phyloP scores from a whole-genome alignment of 35 echinoderm and acorn worm species.

The Ptychodera flava region DNA sequence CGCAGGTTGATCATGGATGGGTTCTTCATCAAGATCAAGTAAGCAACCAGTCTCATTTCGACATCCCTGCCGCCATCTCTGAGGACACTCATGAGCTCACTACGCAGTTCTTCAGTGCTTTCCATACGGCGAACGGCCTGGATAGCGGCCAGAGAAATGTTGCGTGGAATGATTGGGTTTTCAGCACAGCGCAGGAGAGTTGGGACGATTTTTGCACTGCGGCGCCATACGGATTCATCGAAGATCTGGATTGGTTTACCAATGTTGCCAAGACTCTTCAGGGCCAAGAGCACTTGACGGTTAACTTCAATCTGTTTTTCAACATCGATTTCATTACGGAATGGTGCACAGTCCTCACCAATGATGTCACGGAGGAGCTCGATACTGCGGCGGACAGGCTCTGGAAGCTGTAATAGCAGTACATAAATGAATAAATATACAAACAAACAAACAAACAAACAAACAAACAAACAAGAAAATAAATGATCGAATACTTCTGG shows the following conservation, averaged over 20 bases:
- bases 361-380: constrained; percentile 63
- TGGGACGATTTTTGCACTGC: constrained; percentile 47
- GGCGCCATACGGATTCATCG: constrained; percentile 35
- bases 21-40: constrained; percentile 77
- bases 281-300: constrained; percentile 65
- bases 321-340: constrained; percentile 21
- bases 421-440: no score
- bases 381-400: constrained; percentile 36
- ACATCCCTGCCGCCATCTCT: constrained; percentile 35
- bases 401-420: constrained; percentile 56
- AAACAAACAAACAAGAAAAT: no score
- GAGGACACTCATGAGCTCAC: constrained; percentile 33
- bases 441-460: no score
- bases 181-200: constrained; percentile 55
- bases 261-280: constrained; percentile 93
- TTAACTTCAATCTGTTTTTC: constrained; percentile 41
- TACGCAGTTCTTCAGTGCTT: constrained; percentile 23
- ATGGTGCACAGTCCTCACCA: constrained; percentile 60
- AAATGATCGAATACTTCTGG: no score
- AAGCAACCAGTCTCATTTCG: constrained; percentile 60
- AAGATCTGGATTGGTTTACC: constrained; percentile 73
- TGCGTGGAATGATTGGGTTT: constrained; percentile 51
- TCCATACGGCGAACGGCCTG: constrained; percentile 86
- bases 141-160: constrained; percentile 80
- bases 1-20: constrained; percentile 36